Evolutionary conservation across 2,888 invertebrate species (phyloP), one percentile per base, ranked within the genome.

Genomic region (Microplitis manilae): DNA sequence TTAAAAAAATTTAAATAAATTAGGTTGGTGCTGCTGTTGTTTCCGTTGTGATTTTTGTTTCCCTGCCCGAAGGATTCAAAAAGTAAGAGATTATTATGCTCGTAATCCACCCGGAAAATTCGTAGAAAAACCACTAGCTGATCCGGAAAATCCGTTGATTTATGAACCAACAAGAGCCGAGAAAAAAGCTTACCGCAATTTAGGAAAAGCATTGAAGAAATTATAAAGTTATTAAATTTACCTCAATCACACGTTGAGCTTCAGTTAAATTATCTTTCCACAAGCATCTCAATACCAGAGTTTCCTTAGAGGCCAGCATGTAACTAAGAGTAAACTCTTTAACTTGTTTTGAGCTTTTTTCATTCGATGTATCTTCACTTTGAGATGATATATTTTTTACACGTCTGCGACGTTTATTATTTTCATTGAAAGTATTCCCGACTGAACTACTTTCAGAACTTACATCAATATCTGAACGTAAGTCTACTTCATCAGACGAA

Each of bases 211-310:
- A 73, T 89, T 94, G 84, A 91, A 91, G 85, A 92, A 91, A 79
- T 87, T 93, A 77, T 91, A 77, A 88, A 8, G 64, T 20, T 50
- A 17, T 60, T 4, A 68, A n/a, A 62, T 30, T 71, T 91, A 96
- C 96, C 94, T 95, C 93, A 83, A 96, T 93, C 79, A 96, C 95
- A 90, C 95, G 93, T 84, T 94, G 93, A 0, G 95, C 96, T 90
- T 94, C 94, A 6, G 92, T 92, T 81, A 94, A 94, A 86, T 96
- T 94, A 77, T 93, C 93, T 79, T 93, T 93, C 84, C 94, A 94
- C 64, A 97, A 91, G 65, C 96, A 96, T 87, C 95, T 91, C 61
- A 94, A 92, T n/a, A 96, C 93, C 67, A 96, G 90, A 81, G 94
- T 94, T 81, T 94, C 94, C 0, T 95, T 94, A 41, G 95, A 93